Evolutionary conservation across 2,113 vertebrate genomes (phyloP).

Genomic region (Aptenodytes forsteri): DNA sequence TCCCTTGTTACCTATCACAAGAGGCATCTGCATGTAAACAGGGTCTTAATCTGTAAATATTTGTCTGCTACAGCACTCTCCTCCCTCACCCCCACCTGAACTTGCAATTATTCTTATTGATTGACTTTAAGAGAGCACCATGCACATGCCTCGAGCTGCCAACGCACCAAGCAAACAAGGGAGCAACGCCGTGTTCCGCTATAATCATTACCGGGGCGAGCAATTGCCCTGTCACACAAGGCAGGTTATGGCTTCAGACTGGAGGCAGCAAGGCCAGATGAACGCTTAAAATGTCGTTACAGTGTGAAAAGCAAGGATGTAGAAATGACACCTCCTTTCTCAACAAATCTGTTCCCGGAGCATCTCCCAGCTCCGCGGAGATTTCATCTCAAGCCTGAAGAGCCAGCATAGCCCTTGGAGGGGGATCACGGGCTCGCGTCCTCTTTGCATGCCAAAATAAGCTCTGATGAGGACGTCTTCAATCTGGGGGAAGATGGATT

Average conservation of each 20-base stretch:
- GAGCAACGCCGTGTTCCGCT: background rate
- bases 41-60: constrained; percentile 9
- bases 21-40: constrained; percentile 15
- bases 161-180: background rate
- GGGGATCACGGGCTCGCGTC: background rate
- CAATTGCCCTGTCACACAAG: constrained; percentile 39
- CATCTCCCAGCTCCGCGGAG: constrained; percentile 24
- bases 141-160: background rate
- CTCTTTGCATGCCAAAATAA: background rate
- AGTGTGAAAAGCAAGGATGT: constrained; percentile 10
- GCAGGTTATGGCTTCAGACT: constrained; percentile 28
- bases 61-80: background rate
- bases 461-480: background rate
- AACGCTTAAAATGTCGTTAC: constrained; percentile 17
- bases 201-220: background rate
- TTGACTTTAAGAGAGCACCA: constrained; percentile 33
- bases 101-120: constrained; percentile 41
- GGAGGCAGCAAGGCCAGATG: constrained; percentile 48
- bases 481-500: background rate
- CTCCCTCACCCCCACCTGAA: constrained; percentile 2
- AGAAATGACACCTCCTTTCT: constrained; percentile 29
- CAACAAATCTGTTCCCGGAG: constrained; percentile 7
- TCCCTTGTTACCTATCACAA: background rate
- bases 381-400: constrained; percentile 11
- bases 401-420: background rate